Conservation (phyloP, 2,888 invertebrate genomes). For the Hirtodrosophila trivittata region DNA sequence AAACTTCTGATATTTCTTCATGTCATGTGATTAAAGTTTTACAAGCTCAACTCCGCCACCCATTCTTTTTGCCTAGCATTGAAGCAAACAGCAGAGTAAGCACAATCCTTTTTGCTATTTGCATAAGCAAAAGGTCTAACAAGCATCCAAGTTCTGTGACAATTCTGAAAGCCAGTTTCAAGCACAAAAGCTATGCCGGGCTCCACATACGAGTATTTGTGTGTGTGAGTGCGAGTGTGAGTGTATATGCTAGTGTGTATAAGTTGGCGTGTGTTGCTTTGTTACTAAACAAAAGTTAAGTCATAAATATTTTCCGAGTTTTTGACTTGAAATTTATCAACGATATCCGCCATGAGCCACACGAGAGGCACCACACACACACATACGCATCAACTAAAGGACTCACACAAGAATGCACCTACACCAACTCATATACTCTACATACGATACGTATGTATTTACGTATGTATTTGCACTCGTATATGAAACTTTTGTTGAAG, state of each 20-base stretch:
- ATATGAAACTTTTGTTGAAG: slow-evolving; percentile 24
- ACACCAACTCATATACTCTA: slow-evolving; percentile 8
- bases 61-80: slow-evolving; percentile 1
- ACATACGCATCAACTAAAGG: slow-evolving; percentile 2
- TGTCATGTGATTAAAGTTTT: slow-evolving; percentile 76
- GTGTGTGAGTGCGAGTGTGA: background rate
- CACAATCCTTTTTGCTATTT: slow-evolving; percentile 55
- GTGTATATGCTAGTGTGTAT: slow-evolving; percentile 16
- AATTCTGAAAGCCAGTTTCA: slow-evolving; percentile 48
- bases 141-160: slow-evolving; percentile 59
- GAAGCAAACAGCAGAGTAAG: slow-evolving; percentile 33
- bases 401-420: slow-evolving; percentile 3
- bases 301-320: slow-evolving; percentile 79
- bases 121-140: slow-evolving; percentile 49
- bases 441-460: too few relatives aligned
- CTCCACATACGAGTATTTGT: slow-evolving; percentile 33
- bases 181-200: slow-evolving; percentile 23
- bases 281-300: slow-evolving; percentile 79
- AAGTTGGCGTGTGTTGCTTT: slow-evolving; percentile 59
- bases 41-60: slow-evolving; percentile 10
- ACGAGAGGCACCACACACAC: slow-evolving; percentile 17
- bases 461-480: background rate
- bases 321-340: slow-evolving; percentile 79
- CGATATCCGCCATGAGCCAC: slow-evolving; percentile 69
- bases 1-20: slow-evolving; percentile 62